Evolutionary conservation across 2,113 vertebrate species (phyloP).

Genomic region (Festucalex cinctus): DNA sequence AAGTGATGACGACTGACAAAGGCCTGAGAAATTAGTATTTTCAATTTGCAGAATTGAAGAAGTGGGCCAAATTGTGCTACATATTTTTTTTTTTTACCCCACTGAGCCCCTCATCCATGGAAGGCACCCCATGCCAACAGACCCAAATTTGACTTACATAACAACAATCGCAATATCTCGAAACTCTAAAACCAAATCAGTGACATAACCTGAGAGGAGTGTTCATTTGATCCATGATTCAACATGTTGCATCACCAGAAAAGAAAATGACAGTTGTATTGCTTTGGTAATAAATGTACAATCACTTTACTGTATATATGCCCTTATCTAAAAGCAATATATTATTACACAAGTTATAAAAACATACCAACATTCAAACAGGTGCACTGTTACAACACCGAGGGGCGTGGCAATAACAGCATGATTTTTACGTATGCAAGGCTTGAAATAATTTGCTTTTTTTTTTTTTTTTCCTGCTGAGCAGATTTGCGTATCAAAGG

Average conservation of each 20-base stretch:
- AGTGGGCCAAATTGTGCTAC: too few relatives aligned
- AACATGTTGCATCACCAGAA: constrained; percentile 15
- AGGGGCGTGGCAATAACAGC: constrained; percentile 13
- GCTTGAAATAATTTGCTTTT: too few relatives aligned
- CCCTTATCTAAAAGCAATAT: neutral
- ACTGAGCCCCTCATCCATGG: too few relatives aligned
- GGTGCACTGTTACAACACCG: constrained; percentile 19
- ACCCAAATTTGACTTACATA: too few relatives aligned
- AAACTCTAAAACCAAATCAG: constrained; percentile 1
- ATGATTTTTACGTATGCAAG: constrained; percentile 11
- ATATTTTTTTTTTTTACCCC: too few relatives aligned
- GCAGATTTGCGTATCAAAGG: too few relatives aligned
- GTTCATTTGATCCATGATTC: neutral
- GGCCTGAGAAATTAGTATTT: too few relatives aligned
- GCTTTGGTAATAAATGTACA: constrained; percentile 36
- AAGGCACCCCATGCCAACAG: too few relatives aligned
- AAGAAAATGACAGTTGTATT: constrained; percentile 30
- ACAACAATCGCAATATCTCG: neutral
- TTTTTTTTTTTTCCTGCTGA: too few relatives aligned
- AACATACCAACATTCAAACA: constrained; percentile 12
- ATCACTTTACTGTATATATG: constrained; percentile 1
- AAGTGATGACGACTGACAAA: neutral
- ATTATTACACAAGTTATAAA: neutral
- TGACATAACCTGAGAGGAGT: constrained; percentile 25
- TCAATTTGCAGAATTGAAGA: too few relatives aligned